Evolutionary conservation across 2,888 invertebrate species (phyloP).

Genomic region (Orthosia gracilis): DNA sequence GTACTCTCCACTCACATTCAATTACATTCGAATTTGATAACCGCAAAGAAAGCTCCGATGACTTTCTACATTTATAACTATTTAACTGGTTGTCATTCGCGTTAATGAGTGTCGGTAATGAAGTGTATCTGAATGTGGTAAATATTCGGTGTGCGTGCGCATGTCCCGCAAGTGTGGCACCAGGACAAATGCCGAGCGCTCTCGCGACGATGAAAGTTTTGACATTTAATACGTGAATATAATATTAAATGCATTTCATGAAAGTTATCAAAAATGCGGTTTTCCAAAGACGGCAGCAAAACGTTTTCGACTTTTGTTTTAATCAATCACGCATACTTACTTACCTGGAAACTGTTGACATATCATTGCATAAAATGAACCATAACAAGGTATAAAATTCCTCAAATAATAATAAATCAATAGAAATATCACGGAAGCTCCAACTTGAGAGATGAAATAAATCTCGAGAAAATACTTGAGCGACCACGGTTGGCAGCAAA

Average conservation of each 20-base stretch:
- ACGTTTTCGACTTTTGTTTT: neutral
- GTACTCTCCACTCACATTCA: slow-evolving; percentile 34
- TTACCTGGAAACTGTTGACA: neutral
- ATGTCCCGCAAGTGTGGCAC: slow-evolving; percentile 66
- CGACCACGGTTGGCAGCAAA: slow-evolving; percentile 12
- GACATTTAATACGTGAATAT: slow-evolving; percentile 60
- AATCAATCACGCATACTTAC: neutral
- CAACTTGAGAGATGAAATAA: slow-evolving; percentile 4
- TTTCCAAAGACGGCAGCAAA: neutral
- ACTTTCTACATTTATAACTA: slow-evolving; percentile 56
- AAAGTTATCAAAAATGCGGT: slow-evolving; percentile 2
- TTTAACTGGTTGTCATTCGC: slow-evolving; percentile 66
- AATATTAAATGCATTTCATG: slow-evolving; percentile 32
- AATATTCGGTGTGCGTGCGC: slow-evolving; percentile 64
- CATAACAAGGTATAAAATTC: too few relatives aligned
- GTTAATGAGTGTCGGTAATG: slow-evolving; percentile 59
- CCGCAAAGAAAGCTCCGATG: slow-evolving; percentile 53
- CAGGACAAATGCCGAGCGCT: slow-evolving; percentile 57
- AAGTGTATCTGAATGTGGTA: slow-evolving; percentile 48
- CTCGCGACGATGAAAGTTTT: slow-evolving; percentile 64
- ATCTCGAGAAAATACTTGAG: neutral
- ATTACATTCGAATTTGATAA: slow-evolving; percentile 58
- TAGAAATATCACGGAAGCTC: neutral
- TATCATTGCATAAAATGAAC: neutral
- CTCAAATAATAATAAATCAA: slow-evolving; percentile 2